Evolutionary conservation across 2,797 vertebrate genomes (phyloP), one percentile per base, ranked within the genome.

Genomic region (Takifugu ocellatus): DNA sequence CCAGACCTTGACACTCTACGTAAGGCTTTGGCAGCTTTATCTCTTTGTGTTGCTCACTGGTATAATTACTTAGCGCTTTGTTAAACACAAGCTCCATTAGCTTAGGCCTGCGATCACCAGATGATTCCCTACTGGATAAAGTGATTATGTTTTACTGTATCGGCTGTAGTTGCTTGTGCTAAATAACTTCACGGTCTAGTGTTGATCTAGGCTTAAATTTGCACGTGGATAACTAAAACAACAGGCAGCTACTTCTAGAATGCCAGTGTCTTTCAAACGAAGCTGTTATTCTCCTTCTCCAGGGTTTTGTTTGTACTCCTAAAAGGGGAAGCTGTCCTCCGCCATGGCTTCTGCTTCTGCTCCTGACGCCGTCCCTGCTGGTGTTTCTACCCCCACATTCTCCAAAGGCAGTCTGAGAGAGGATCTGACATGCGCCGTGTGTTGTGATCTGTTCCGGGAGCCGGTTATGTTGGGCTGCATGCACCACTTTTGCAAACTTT

Each of bases 401-500:
- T 46, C 72, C 74, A 88, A 69, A 61, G 59, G 42, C 49, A 93
- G 86, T 76, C 86, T 94, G 62, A 83, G 81, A 48, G 94, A 95
- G 73, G 94, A 96, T 76, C 84, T 95, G 82, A 95, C 94, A 0
- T 96, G 94, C 59, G 90, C 90, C 66, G 95, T 95, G 59, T 96
- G 94, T 88, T 94, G 66, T 9, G 93, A 96, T 55, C 85, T 96
- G 15, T 94, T 96, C 79, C 75, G 56, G 0, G 90, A 95, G 43
- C 94, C 94, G 0, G 92, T 96, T 70, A 94, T 95, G 94, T 66
- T 96, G 78, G 89, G 85, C 36, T 96, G 94, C 56, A 93, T 95
- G 93, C 94, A 96, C 78, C 94, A 94, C 81, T 96, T 94, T 81
- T 96, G 94, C 78, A 89, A 60, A 74, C 36, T 63, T 42, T 96